Percentiles rank a stretch among this genome's conserved stretches.
Evolutionary conservation across 2,797 vertebrate genomes (phyloP).

Genomic region (Sciurus vulgaris): DNA sequence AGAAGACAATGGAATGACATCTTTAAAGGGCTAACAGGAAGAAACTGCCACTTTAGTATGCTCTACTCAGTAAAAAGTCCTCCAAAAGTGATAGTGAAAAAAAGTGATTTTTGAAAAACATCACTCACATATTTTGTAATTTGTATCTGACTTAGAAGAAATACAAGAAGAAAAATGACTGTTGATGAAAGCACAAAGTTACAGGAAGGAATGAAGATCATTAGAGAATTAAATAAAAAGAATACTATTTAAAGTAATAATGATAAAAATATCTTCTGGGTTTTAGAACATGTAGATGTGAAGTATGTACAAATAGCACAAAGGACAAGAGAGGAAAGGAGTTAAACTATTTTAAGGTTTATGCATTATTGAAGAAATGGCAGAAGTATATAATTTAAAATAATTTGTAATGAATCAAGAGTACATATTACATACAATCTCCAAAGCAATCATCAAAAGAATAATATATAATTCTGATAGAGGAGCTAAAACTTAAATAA

Average conservation of each 20-base stretch:
- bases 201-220: slow-evolving; percentile 1
- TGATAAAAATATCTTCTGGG: background rate
- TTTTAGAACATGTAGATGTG: background rate
- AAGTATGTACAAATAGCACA: background rate
- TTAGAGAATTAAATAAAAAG: background rate
- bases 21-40: background rate
- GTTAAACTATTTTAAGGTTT: background rate
- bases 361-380: background rate
- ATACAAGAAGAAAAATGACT: slow-evolving; percentile 10
- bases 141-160: background rate
- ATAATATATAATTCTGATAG: background rate
- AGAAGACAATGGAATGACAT: background rate
- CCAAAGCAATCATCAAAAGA: background rate
- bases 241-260: background rate
- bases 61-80: background rate
- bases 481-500: background rate
- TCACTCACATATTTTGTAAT: background rate
- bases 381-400: background rate
- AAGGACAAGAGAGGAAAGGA: background rate
- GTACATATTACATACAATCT: background rate
- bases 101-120: background rate
- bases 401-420: background rate
- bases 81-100: background rate
- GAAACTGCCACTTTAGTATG: background rate
- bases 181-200: background rate